Evolutionary conservation across 2,888 invertebrate genomes (phyloP).

Genomic region (Parnassius glacialis): DNA sequence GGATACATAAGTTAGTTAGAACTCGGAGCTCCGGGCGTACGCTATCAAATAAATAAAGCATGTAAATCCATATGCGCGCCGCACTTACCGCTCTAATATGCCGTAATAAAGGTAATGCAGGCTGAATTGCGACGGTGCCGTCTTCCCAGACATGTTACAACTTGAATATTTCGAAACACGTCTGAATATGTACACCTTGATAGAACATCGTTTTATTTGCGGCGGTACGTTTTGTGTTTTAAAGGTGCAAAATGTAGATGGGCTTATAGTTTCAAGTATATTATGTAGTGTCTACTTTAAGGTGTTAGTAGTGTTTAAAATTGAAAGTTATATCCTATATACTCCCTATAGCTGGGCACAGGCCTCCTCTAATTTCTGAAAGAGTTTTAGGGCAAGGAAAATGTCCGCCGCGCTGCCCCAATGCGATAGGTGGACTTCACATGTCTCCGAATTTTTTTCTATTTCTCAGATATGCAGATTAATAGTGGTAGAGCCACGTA

Average conservation of each 20-base stretch:
- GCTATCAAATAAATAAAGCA: constrained; percentile 19
- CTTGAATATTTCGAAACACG: constrained; percentile 26
- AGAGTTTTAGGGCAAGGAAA: too few species aligned
- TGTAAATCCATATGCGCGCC: constrained; percentile 19
- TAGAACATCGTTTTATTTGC: constrained; percentile 11
- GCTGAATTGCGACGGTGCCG: constrained; percentile 40
- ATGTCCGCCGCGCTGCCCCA: too few species aligned
- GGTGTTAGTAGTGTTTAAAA: too few species aligned
- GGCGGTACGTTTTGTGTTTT: constrained; percentile 12
- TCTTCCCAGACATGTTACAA: constrained; percentile 33
- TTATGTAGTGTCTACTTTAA: too few species aligned
- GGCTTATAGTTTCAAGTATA: background rate
- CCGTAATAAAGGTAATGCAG: constrained; percentile 49
- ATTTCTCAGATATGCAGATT: too few species aligned
- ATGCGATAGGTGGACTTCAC: too few species aligned
- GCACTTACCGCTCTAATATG: constrained; percentile 43
- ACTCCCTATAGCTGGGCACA: too few species aligned
- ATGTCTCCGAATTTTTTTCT: too few species aligned
- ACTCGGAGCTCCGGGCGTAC: background rate
- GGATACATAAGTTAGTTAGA: constrained; percentile 10
- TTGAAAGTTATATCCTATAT: too few species aligned
- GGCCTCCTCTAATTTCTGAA: too few species aligned
- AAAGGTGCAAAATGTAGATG: constrained; percentile 11
- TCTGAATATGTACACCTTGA: background rate
- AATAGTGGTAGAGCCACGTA: too few species aligned